Percentiles rank a stretch among this genome's conserved stretches.
These are phyloP conservation scores for Anodontia alba DNA, from an alignment of 2,888 invertebrate genomes.

Conservation along the genomic window DNA sequence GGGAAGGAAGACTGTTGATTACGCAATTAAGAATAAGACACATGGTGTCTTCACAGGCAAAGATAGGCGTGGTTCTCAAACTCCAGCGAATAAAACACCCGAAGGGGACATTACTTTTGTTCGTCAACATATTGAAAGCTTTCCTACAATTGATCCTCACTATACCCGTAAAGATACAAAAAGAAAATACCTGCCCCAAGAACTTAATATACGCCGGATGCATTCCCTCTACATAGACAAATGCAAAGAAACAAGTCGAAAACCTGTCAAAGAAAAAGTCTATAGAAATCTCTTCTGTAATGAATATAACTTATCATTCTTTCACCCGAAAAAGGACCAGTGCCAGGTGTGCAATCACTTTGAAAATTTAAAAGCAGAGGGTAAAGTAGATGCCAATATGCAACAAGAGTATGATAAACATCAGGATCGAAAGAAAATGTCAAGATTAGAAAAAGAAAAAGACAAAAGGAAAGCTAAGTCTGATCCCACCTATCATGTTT, in stretches of 20 bases:
- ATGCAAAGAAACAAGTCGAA: background rate
- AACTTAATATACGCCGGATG: constrained; percentile 26
- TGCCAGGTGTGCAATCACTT: constrained; percentile 24
- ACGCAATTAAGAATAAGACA: constrained; percentile 55
- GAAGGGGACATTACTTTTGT: background rate
- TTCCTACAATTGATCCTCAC: constrained; percentile 24
- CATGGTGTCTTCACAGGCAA: constrained; percentile 52
- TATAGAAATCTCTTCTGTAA: constrained; percentile 26
- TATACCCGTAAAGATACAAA: constrained; percentile 29
- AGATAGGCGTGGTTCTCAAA: constrained; percentile 54
- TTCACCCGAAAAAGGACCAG: constrained; percentile 31
- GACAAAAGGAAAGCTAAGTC: constrained; percentile 21
- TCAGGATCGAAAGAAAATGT: constrained; percentile 20
- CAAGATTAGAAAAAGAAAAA: constrained; percentile 24
- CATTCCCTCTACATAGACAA: constrained; percentile 21
- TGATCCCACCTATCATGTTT: constrained; percentile 14
- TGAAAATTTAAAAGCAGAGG: constrained; percentile 13
- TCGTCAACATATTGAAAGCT: constrained; percentile 46
- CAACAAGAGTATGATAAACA: constrained; percentile 25
- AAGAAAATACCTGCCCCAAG: constrained; percentile 17
- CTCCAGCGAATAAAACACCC: constrained; percentile 53
- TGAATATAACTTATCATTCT: constrained; percentile 29
- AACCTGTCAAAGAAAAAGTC: constrained; percentile 1
- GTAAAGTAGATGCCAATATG: background rate
- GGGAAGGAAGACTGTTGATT: constrained; percentile 54